Conservation (phyloP, 2,113 vertebrate species). For the Zeus faber region DNA sequence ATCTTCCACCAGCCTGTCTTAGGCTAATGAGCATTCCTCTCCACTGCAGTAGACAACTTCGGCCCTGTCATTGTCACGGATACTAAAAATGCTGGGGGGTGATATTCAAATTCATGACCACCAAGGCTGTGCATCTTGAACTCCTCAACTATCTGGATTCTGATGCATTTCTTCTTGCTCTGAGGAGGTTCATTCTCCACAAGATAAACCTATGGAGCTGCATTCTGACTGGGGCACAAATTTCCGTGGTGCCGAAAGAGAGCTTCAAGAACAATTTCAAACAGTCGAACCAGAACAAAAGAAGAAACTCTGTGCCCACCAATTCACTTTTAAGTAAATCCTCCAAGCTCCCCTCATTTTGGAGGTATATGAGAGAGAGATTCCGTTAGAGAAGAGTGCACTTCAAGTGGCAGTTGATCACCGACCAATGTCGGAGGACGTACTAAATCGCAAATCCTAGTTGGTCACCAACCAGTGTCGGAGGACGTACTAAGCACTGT, state of each 20-base stretch:
- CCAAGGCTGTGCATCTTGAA: not conserved
- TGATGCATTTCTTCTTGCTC: slow-evolving; percentile 1
- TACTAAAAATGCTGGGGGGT: slow-evolving; percentile 15
- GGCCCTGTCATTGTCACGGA: not conserved
- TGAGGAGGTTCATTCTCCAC: not conserved
- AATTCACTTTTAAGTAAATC: not conserved
- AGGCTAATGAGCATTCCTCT: slow-evolving; percentile 14
- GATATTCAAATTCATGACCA: slow-evolving; percentile 20
- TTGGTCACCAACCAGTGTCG: not conserved
- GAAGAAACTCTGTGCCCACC: not conserved
- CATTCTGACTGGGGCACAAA: no score
- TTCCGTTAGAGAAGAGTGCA: not conserved
- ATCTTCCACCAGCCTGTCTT: not conserved
- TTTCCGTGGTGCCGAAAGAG: no score
- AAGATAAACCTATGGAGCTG: no score
- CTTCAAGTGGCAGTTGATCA: no score
- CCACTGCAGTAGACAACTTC: not conserved
- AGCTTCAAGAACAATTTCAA: no score
- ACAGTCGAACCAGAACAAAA: not conserved
- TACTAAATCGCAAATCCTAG: not conserved
- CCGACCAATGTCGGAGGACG: no score
- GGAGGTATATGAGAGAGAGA: not conserved
- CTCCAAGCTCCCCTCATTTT: not conserved
- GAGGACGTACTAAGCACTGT: not conserved
- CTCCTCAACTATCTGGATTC: not conserved